Evolutionary conservation across 2,888 invertebrate genomes (phyloP).

Genomic region (Drepana falcataria): DNA sequence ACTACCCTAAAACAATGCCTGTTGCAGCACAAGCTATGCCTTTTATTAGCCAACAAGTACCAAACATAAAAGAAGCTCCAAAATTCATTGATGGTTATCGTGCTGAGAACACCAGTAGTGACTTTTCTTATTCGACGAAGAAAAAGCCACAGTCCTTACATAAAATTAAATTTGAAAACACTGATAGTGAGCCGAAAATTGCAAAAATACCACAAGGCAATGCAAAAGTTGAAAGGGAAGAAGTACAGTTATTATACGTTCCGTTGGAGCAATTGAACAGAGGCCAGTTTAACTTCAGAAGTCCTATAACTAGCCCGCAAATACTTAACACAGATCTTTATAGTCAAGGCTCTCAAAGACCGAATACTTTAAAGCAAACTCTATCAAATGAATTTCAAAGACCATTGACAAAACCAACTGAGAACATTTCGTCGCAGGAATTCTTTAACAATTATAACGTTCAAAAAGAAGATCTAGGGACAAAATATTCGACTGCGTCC

Average conservation of each 20-base stretch:
- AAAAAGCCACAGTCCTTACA: conserved; percentile 59
- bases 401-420: conserved; percentile 36
- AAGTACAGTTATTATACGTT: conserved; percentile 89
- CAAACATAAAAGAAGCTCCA: conserved; percentile 45
- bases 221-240: conserved; percentile 74
- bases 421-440: conserved; percentile 42
- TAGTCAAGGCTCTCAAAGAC: conserved; percentile 41
- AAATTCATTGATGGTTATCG: conserved; percentile 68
- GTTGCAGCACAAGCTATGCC: conserved; percentile 44
- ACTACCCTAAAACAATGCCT: conserved; percentile 30
- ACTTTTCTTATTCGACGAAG: conserved; percentile 29
- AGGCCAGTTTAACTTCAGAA: conserved; percentile 64
- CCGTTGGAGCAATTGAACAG: conserved; percentile 85
- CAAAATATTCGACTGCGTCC: conserved; percentile 56
- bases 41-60: conserved; percentile 32
- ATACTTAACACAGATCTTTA: conserved; percentile 50
- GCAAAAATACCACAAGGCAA: conserved; percentile 35
- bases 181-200: conserved; percentile 42
- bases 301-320: conserved; percentile 41
- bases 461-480: conserved; percentile 48
- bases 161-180: conserved; percentile 58
- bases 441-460: conserved; percentile 57
- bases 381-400: conserved; percentile 44
- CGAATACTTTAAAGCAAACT: conserved; percentile 37
- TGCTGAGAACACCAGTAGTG: conserved; percentile 48